A percentile compares a stretch with the other conserved stretches of the same genome.
Evolutionary conservation across 2,797 vertebrate species (phyloP).

Genomic region (Arrhamphus sclerolepis): DNA sequence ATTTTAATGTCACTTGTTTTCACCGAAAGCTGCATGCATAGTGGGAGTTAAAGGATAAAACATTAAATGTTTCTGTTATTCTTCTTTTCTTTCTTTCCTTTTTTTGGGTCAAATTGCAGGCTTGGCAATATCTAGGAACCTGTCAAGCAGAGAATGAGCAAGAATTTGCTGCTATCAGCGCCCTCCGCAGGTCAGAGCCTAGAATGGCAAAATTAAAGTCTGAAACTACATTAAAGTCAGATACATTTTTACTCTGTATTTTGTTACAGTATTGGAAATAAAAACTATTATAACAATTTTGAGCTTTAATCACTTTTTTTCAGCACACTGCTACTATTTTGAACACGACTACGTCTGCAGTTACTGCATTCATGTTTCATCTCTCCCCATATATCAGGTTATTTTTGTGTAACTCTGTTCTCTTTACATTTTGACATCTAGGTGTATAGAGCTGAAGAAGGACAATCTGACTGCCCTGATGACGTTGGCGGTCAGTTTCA

Average conservation of each 20-base stretch:
- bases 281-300: no score
- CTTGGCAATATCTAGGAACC: conserved; percentile 98
- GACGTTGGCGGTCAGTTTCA: conserved; percentile 97
- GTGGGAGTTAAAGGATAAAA: no score
- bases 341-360: background rate
- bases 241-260: background rate
- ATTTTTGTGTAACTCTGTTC: conserved; percentile 1
- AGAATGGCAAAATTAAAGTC: conserved; percentile 16
- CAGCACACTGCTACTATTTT: no score
- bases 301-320: no score
- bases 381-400: background rate
- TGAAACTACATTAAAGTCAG: background rate
- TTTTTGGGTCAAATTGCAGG: conserved; percentile 74
- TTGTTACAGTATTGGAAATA: no score
- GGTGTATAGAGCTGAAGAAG: conserved; percentile 94
- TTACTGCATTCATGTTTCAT: background rate
- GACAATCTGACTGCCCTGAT: conserved; percentile 94
- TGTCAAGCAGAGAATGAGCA: conserved; percentile 98
- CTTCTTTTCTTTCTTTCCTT: background rate
- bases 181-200: conserved; percentile 89
- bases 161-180: conserved; percentile 96
- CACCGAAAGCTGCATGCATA: background rate
- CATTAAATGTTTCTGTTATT: background rate
- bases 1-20: no score
- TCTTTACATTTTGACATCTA: conserved; percentile 47